Evolutionary conservation across 2,888 invertebrate species (phyloP), one percentile per base, ranked within the genome.

Genomic region (Fabriciana adippe): DNA sequence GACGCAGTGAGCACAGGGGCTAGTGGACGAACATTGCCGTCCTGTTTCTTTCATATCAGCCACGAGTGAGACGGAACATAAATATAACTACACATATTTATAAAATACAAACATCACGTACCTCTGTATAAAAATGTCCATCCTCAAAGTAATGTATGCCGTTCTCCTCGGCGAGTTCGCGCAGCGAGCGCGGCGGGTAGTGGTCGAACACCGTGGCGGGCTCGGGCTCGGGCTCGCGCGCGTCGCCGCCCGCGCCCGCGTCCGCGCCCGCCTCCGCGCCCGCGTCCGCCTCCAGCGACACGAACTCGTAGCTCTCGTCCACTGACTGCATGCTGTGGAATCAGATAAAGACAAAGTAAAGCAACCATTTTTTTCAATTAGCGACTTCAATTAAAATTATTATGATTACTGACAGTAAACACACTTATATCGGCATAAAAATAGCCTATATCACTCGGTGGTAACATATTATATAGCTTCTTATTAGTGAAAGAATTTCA

Each of bases 71-170:
- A 26, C 4, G 26, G n/a, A 31, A 31, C n/a, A 13, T 3, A 55
- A 31, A 55, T 1, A 31, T 18, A 35, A n/a, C 11, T 8, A 5
- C 11, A 51, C 18, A 11, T 18, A 51, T 51, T 54, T 26, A 13
- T 13, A 53, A n/a, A 6, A 21, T 13, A 21, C 26, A 26, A 26
- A 26, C 5, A 26, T 26, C 4, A 15, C 35, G 11, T 55, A 90
- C 96, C 94, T 98, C 97, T 90, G 97, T 97, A 95, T 97, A 98
- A 86, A 97, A 98, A 88, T 98, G 97, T 66, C 98, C 98, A 89
- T 98, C 98, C 84, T 97, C 97, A 78, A 97, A 97, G 86, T 97
- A 97, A 83, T 97, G 97, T 64, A 97, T 96, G 47, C 97, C 97
- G 79, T 97, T 96, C 83, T 97, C 97, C 73, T 96, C 93, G 56